Base-by-base conservation (phyloP, 1,140 invertebrate species). In the Sitophilus oryzae region DNA sequence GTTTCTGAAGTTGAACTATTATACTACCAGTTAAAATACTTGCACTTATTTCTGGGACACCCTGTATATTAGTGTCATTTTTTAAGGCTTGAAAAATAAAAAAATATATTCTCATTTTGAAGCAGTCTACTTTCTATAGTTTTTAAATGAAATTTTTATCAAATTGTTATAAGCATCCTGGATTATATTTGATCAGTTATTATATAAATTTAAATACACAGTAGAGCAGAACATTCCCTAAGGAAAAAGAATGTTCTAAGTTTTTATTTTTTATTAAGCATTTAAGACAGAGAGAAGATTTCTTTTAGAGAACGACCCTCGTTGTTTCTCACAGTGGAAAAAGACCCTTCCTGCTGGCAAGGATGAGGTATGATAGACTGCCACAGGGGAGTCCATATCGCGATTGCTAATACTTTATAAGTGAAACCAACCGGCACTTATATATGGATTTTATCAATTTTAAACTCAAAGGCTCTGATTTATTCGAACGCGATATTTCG, bases 381-480 rank as follows among this genome's bases (percentile, higher is more conserved):
- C 64, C 60, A 57, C 57, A 49, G 52, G 66, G 64, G 56, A 53
- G 59, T 60, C 65, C 65, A 63, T 68, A 68, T 69, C 63, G 54
- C 68, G 66, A 70, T 70, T 65, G 66, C 66, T 67, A 68, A 70
- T 68, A 68, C 68, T 63, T 64, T 65, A 67, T 68, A 69, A 69
- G 69, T 68, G 66, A 69, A 71, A 59, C 68, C 65, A 63, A 67
- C 65, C 69, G 62, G 69, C 66, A 54, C 61, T 68, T 71, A 71
- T 71, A 71, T 69, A 71, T 71, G 69, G 66, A 68, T 69, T 69
- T 71, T 69, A 71, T 71, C 69, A 69, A 69, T 71, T 71, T 71
- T 64, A 69, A 71, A 67, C 53, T 61, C 57, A 59, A 54, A 61
- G 55, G 56, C 43, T 52, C 58, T 65, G 66, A 66, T 68, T 66